Percentiles rank a stretch among this genome's conserved stretches.
Evolutionary conservation across 2,888 invertebrate genomes (phyloP).

Genomic region (Microdon myrmicae): DNA sequence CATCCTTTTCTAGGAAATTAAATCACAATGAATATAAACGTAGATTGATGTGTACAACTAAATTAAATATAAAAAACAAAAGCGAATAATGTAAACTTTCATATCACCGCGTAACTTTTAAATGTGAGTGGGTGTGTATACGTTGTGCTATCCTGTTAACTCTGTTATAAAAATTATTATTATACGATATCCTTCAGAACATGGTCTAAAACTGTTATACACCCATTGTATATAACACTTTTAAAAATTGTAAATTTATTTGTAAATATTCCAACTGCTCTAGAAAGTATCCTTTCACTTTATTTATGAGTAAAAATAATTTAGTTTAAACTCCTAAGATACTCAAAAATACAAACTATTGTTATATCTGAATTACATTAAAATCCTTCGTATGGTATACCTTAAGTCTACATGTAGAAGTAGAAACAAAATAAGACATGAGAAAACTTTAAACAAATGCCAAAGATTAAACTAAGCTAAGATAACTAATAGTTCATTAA

Average conservation of each 20-base stretch:
- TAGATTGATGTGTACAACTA: too few relatives aligned
- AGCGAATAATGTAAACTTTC: too few relatives aligned
- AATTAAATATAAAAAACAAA: too few relatives aligned
- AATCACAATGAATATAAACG: too few relatives aligned
- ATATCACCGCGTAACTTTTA: too few relatives aligned
- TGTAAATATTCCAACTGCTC: conserved; percentile 28
- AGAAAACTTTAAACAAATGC: conserved; percentile 37
- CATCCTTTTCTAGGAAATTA: too few relatives aligned
- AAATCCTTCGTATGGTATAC: conserved; percentile 46
- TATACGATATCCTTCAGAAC: conserved; percentile 9
- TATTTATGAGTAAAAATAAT: conserved; percentile 25
- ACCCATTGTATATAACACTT: conserved; percentile 16
- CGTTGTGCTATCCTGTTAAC: too few relatives aligned
- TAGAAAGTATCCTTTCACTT: conserved; percentile 3
- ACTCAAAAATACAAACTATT: conserved; percentile 14
- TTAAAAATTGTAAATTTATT: conserved; percentile 36
- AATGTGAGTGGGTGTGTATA: too few relatives aligned
- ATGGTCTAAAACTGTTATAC: conserved; percentile 24
- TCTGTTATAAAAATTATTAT: conserved; percentile 7
- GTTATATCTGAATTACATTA: conserved; percentile 35
- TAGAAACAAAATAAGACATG: too few relatives aligned
- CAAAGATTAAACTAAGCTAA: conserved; percentile 43
- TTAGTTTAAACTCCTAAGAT: conserved; percentile 20
- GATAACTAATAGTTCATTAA: conserved; percentile 27
- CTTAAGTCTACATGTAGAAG: too few relatives aligned